These are phyloP conservation scores for Laticauda laticaudata DNA, from an alignment of 2,113 vertebrate species.

Conservation along the genomic window DNA sequence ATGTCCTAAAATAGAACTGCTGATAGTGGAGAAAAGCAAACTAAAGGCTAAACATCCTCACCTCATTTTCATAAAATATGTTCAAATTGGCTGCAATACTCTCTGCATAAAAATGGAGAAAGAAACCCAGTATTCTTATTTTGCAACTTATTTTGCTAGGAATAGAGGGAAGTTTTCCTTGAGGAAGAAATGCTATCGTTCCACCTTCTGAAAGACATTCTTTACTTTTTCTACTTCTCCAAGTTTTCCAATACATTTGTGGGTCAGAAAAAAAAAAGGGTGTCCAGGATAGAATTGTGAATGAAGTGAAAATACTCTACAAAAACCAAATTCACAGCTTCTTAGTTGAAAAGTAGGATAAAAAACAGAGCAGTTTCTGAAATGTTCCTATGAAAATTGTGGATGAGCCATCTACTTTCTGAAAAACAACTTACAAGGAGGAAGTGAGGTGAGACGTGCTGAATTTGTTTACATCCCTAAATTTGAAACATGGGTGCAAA, in stretches of 20 bases:
- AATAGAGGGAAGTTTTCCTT: background rate
- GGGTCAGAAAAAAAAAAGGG: background rate
- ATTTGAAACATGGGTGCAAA: background rate
- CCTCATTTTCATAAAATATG: background rate
- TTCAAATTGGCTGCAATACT: background rate
- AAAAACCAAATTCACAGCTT: background rate
- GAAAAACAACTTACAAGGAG: background rate
- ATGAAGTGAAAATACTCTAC: background rate
- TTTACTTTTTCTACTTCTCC: background rate
- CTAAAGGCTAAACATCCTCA: background rate
- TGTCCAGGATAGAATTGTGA: background rate
- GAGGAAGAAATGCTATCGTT: background rate
- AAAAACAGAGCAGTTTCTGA: background rate
- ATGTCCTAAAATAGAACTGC: background rate
- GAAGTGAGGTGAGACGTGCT: too few relatives aligned
- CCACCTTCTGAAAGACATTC: background rate
- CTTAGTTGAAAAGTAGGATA: background rate
- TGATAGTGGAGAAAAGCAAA: constrained; percentile 2
- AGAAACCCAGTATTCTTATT: background rate
- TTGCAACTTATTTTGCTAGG: background rate
- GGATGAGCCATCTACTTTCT: background rate
- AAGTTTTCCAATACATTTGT: background rate
- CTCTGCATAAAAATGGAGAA: background rate
- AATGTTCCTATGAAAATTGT: background rate
- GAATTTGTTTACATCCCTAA: background rate